phyloP scores from a whole-genome alignment of 2,113 vertebrate genomes.

The Emydocephalus ijimae region DNA sequence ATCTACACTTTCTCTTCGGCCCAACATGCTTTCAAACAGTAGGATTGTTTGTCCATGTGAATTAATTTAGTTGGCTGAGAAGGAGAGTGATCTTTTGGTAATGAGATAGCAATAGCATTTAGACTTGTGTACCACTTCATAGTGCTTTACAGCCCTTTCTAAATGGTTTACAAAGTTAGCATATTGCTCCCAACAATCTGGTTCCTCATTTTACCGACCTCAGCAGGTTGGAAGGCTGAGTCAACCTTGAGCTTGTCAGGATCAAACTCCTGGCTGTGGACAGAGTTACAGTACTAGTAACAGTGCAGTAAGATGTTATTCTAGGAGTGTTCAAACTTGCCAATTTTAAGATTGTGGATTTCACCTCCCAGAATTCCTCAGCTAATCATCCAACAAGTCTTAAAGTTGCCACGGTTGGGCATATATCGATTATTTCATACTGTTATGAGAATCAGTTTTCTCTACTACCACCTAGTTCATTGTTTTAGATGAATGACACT shows the following conservation, averaged over 20 bases:
- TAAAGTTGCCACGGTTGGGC: neutral
- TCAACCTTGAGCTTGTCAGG: too few species aligned
- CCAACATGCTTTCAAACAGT: neutral
- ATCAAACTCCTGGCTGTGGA: neutral
- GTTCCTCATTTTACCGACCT: too few species aligned
- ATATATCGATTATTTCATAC: neutral
- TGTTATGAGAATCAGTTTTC: neutral
- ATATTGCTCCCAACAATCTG: too few species aligned
- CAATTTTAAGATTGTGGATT: neutral
- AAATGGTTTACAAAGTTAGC: too few species aligned
- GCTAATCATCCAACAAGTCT: neutral
- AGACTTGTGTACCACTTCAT: too few species aligned
- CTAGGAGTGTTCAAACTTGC: neutral
- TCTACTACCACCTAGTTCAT: neutral
- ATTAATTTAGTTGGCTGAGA: neutral
- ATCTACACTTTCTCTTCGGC: neutral
- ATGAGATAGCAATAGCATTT: neutral
- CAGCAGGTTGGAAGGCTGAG: too few species aligned
- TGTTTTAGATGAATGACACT: neutral
- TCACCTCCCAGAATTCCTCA: neutral
- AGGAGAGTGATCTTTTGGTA: neutral
- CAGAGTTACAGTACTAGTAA: neutral
- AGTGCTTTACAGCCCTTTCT: too few species aligned
- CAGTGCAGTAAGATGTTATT: neutral
- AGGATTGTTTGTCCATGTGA: neutral